A percentile compares a stretch with the other conserved stretches of the same genome.
Conservation (phyloP, 2,797 vertebrate species). For the Sebastes hubbsi region DNA sequence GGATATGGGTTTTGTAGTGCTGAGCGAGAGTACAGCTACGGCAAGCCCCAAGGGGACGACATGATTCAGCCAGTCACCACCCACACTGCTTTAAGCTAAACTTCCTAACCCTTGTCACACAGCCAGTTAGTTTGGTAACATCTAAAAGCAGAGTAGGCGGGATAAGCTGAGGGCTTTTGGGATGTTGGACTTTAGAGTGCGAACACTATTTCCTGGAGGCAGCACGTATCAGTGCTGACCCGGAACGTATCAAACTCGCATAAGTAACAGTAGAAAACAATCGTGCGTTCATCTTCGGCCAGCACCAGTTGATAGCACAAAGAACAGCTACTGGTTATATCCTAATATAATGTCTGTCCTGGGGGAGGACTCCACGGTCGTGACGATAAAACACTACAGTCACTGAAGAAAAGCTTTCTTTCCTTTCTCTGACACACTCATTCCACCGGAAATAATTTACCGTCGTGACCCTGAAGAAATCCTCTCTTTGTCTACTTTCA, state of each 20-base stretch:
- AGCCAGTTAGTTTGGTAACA: neutral
- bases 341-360: neutral
- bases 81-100: neutral
- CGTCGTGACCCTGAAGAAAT: slow-evolving; percentile 10
- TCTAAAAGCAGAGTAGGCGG: neutral
- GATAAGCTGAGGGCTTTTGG: neutral
- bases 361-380: neutral
- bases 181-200: neutral
- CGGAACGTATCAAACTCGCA: neutral
- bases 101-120: neutral
- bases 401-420: neutral
- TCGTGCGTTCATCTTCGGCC: too few relatives aligned
- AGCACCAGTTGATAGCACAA: too few relatives aligned
- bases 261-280: neutral
- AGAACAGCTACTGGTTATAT: neutral
- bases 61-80: neutral
- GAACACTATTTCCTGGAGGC: neutral
- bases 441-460: slow-evolving; percentile 17
- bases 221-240: neutral
- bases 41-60: neutral
- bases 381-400: neutral
- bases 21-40: neutral
- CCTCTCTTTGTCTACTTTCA: slow-evolving; percentile 22
- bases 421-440: slow-evolving; percentile 10
- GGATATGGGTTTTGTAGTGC: neutral